Base-by-base conservation (phyloP, 2,797 vertebrate species). In the Danio tinwini region DNA sequence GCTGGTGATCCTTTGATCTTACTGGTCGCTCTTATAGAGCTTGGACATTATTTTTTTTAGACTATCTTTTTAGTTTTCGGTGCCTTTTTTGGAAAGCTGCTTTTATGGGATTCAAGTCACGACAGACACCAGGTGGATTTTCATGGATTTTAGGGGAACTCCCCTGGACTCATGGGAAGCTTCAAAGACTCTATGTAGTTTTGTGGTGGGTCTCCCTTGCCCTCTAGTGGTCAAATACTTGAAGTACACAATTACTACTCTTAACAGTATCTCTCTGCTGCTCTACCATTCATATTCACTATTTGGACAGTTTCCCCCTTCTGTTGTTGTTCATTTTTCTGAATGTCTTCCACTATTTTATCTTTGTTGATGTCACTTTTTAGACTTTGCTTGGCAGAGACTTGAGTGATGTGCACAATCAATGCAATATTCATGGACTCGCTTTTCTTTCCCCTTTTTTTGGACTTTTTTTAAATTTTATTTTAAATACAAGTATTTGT, bases 41-140 rank as follows among this genome's bases (percentile, higher is more conserved):
- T 90, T 90, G 92, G 93, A 95, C 92, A 65, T 80, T 70, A 80
- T 70, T 84, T 91, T 90, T 91, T 92, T 92, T 91, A 90, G 92
- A 89, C 94, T 90, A 72, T 85, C 69, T 64, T 95, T 96, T 96
- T 96, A 94, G 95, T 97, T 97, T 96, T 95, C 95, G 97, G 97
- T 98, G 97, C 97, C 97, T 99, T 99, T 96, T 96, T 94, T 94
- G 78, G 67, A 84, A 96, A 95, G 96, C 97, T 97, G 95, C 96
- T 97, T 95, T 94, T 94, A 90, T 91, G 91, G 93, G 94, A 92
- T 93, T 94, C 91, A 91, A 67, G 69, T 73, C 69, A 65, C 6
- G 69, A 72, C 58, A 53, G 47, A 72, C 59, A 47, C 59, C 78
- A 73, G 52, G 69, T 73, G 69, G 61, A 80, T 80, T 64, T 63